These are phyloP conservation scores for Temnothorax ravouxi DNA, from an alignment of 2,888 invertebrate species.

Conservation along the genomic window DNA sequence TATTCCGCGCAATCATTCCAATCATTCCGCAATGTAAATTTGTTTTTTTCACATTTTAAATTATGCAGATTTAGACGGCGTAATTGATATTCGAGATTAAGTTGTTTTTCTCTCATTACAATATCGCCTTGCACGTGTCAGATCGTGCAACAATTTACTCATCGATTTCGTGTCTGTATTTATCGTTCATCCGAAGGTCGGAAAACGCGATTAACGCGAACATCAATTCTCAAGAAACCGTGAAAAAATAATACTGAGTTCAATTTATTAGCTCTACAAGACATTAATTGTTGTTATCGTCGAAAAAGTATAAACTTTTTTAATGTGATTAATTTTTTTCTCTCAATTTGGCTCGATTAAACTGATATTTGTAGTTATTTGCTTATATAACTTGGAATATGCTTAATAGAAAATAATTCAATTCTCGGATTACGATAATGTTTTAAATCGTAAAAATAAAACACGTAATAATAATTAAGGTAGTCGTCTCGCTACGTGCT, in stretches of 20 bases:
- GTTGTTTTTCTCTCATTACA: constrained; percentile 35
- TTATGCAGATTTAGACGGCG: constrained; percentile 26
- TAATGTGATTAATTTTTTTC: not conserved
- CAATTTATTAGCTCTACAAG: not conserved
- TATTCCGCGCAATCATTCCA: constrained; percentile 43
- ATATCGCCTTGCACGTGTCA: not conserved
- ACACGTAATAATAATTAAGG: too few species aligned
- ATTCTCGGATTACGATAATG: not conserved
- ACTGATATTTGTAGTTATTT: not conserved
- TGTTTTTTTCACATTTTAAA: constrained; percentile 33
- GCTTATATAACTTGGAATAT: not conserved
- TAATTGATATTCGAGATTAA: constrained; percentile 39
- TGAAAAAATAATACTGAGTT: constrained; percentile 9
- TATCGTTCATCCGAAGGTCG: not conserved
- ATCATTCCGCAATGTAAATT: constrained; percentile 55
- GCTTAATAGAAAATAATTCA: not conserved
- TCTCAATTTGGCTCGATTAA: not conserved
- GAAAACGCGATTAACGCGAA: not conserved
- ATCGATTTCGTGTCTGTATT: not conserved
- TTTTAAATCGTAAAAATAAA: not conserved
- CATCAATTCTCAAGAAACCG: not conserved
- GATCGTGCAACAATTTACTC: not conserved
- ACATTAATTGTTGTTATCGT: not conserved
- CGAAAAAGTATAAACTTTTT: too few species aligned
- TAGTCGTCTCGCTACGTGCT: too few species aligned